phyloP scores from a whole-genome alignment of 2,113 vertebrate species.

The Oncorhynchus kisutch region DNA sequence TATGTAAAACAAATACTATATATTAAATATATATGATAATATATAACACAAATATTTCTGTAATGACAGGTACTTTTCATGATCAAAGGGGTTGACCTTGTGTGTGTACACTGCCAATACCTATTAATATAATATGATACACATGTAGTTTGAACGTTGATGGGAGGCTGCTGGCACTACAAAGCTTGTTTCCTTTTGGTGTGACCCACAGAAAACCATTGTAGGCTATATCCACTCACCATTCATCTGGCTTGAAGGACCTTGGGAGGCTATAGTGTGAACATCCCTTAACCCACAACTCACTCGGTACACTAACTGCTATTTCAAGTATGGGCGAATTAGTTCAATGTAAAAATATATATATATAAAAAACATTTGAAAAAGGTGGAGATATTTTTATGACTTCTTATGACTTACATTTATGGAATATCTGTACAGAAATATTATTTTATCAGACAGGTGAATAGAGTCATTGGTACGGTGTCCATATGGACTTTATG shows the following conservation, averaged over 20 bases:
- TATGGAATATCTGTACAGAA: slow-evolving; percentile 58
- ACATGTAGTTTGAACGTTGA: not conserved
- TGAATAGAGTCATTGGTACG: slow-evolving; percentile 15
- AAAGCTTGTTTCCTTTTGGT: not conserved
- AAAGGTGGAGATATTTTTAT: slow-evolving; percentile 54
- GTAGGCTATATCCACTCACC: slow-evolving; percentile 13
- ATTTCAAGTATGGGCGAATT: slow-evolving; percentile 3
- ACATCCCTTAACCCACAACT: slow-evolving; percentile 7
- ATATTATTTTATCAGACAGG: slow-evolving; percentile 64
- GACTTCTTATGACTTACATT: slow-evolving; percentile 51
- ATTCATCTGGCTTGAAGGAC: not conserved
- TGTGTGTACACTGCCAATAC: slow-evolving; percentile 10
- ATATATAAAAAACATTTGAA: not conserved
- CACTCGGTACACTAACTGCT: not conserved
- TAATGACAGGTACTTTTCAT: slow-evolving; percentile 6
- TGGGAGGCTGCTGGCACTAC: not conserved
- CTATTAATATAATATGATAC: not conserved
- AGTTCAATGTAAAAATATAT: slow-evolving; percentile 17
- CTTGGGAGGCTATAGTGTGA: not conserved
- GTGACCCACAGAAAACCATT: slow-evolving; percentile 16
- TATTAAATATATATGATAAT: slow-evolving; percentile 2
- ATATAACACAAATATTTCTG: slow-evolving; percentile 7
- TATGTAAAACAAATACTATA: slow-evolving; percentile 14
- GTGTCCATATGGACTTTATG: slow-evolving; percentile 22
- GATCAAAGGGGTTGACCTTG: slow-evolving; percentile 28